Conservation (phyloP, 2,797 vertebrate species). For the Artibeus jamaicensis region DNA sequence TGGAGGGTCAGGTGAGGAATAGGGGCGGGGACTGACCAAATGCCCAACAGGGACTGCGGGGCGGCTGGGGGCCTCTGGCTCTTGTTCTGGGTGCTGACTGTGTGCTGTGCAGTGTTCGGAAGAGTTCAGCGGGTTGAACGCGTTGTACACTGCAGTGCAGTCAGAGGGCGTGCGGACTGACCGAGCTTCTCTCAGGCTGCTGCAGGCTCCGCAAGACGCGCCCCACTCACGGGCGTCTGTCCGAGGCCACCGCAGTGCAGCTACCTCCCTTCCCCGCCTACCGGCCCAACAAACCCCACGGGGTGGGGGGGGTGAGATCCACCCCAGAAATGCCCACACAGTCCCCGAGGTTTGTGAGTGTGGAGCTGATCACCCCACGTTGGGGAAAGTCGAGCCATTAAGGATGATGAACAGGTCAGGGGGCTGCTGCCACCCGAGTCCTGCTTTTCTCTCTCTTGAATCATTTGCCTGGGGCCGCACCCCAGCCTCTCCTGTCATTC, state of each 20-base stretch:
- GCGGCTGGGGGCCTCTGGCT: not conserved
- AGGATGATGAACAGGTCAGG: rapidly evolving
- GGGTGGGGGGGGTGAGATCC: not conserved
- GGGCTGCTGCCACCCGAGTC: not conserved
- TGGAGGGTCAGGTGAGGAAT: not conserved
- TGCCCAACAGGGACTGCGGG: not conserved
- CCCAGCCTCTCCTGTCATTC: not conserved
- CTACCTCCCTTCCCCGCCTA: not conserved
- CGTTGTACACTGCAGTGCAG: not conserved
- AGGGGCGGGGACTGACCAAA: no score
- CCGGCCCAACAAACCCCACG: not conserved
- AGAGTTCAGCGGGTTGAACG: not conserved
- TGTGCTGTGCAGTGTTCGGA: rapidly evolving
- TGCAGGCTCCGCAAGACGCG: not conserved
- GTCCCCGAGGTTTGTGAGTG: not conserved
- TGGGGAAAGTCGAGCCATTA: not conserved
- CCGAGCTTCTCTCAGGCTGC: not conserved
- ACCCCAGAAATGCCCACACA: not conserved
- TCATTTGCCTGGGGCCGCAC: not conserved
- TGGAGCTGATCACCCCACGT: rapidly evolving
- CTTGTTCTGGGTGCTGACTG: not conserved
- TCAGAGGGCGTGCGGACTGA: not conserved
- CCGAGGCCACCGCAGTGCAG: not conserved
- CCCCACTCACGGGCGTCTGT: not conserved
- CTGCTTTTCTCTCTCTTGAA: no score